phyloP scores from a whole-genome alignment of 2,113 vertebrate genomes.

The Myanophis thanlyinensis region DNA sequence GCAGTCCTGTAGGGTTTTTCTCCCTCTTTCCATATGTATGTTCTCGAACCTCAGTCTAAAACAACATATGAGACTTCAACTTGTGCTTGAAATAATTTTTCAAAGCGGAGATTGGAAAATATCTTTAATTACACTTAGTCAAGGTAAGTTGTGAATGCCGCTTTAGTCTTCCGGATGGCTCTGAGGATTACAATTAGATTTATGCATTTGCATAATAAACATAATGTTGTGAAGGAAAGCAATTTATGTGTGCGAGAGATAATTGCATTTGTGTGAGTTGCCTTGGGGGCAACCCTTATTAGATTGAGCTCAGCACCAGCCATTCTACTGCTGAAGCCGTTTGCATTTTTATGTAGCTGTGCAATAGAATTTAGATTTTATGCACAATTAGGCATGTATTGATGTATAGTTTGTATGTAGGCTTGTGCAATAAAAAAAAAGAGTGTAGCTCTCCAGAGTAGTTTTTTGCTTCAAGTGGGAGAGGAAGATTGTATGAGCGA shows the following conservation, averaged over 20 bases:
- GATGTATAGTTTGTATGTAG: conserved; percentile 58
- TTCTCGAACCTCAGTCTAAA: conserved; percentile 15
- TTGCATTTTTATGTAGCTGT: conserved; percentile 59
- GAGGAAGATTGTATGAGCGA: neutral
- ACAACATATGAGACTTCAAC: neutral
- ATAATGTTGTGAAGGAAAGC: conserved; percentile 68
- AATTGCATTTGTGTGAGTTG: conserved; percentile 65
- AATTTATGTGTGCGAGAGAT: conserved; percentile 54
- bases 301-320: conserved; percentile 45
- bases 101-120: conserved; percentile 47
- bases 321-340: conserved; percentile 44
- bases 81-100: conserved; percentile 37
- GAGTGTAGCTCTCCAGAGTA: conserved; percentile 34
- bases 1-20: neutral
- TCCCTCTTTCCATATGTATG: neutral
- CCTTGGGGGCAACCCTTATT: conserved; percentile 48
- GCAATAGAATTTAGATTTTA: conserved; percentile 67
- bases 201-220: conserved; percentile 77
- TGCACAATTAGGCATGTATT: conserved; percentile 66
- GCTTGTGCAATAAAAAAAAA: conserved; percentile 49
- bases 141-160: conserved; percentile 60
- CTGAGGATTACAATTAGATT: conserved; percentile 70
- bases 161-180: conserved; percentile 70
- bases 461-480: conserved; percentile 43
- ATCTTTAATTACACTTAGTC: conserved; percentile 74